Percentiles rank a stretch among this genome's conserved stretches.
Evolutionary conservation across 2,797 vertebrate genomes (phyloP).

Genomic region (Phrynocephalus vlangalii): DNA sequence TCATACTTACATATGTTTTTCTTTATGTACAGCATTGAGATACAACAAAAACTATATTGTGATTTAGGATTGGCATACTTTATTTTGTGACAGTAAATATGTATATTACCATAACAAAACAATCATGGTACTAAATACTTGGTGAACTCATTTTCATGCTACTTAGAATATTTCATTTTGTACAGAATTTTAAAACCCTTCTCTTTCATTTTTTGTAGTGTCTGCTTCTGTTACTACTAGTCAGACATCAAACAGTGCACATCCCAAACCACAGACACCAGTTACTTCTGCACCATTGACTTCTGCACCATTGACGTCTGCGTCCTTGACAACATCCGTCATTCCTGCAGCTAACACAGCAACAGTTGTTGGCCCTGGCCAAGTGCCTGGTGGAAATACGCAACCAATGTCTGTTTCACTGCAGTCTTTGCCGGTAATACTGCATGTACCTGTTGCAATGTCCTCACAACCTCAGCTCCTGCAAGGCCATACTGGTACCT

Average conservation of each 20-base stretch:
- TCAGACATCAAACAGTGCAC: slow-evolving; percentile 73
- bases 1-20: too few relatives aligned
- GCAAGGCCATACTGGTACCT: slow-evolving; percentile 81
- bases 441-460: slow-evolving; percentile 83
- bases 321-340: slow-evolving; percentile 78
- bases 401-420: slow-evolving; percentile 86
- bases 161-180: slow-evolving; percentile 25
- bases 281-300: slow-evolving; percentile 74
- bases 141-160: background rate
- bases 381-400: slow-evolving; percentile 82
- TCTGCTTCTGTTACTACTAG: slow-evolving; percentile 73
- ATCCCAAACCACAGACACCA: slow-evolving; percentile 76
- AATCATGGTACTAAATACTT: background rate
- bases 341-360: slow-evolving; percentile 78
- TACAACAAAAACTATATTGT: background rate
- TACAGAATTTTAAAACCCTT: slow-evolving; percentile 16
- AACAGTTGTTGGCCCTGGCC: slow-evolving; percentile 83
- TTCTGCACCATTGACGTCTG: slow-evolving; percentile 75
- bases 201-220: slow-evolving; percentile 53
- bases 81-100: background rate
- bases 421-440: slow-evolving; percentile 82
- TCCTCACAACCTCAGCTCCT: slow-evolving; percentile 83
- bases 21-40: background rate
- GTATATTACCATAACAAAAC: background rate
- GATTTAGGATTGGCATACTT: background rate